Evolutionary conservation across 2,113 vertebrate genomes (phyloP).

Genomic region (Xiphorhynchus elegans): DNA sequence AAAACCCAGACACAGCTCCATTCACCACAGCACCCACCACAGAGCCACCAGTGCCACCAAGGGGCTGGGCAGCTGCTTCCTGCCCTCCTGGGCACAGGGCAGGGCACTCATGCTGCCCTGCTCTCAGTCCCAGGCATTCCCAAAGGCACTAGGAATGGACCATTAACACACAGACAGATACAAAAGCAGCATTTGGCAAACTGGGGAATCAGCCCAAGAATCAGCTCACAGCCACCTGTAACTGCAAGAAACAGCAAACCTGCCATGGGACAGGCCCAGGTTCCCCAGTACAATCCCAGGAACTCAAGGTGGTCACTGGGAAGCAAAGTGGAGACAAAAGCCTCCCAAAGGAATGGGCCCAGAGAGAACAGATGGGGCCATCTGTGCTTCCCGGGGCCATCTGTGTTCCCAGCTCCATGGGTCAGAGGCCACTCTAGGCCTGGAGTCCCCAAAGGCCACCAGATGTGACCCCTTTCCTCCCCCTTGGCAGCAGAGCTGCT

Average conservation of each 20-base stretch:
- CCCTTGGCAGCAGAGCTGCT: not conserved
- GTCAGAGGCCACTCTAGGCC: not conserved
- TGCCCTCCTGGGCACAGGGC: too few relatives aligned
- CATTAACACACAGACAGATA: not conserved
- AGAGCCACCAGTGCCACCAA: not conserved
- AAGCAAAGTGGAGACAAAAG: not conserved
- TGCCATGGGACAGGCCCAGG: not conserved
- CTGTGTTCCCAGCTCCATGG: not conserved
- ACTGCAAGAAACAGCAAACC: not conserved
- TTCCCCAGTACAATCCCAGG: not conserved
- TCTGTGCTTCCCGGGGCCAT: not conserved
- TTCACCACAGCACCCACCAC: not conserved
- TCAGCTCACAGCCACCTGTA: not conserved
- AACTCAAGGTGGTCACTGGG: not conserved
- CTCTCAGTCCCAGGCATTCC: not conserved
- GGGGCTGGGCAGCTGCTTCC: not conserved
- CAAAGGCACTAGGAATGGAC: rapidly evolving
- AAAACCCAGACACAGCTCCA: not conserved
- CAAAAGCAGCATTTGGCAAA: not conserved
- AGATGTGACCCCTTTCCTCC: not conserved
- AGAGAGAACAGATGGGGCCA: not conserved
- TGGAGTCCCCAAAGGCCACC: not conserved
- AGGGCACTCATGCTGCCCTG: too few relatives aligned
- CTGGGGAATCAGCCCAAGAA: not conserved
- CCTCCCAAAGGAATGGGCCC: not conserved